Percentiles rank a stretch among this genome's conserved stretches.
Conservation (phyloP, 2,888 invertebrate species). For the Hirtodrosophila trivittata region DNA sequence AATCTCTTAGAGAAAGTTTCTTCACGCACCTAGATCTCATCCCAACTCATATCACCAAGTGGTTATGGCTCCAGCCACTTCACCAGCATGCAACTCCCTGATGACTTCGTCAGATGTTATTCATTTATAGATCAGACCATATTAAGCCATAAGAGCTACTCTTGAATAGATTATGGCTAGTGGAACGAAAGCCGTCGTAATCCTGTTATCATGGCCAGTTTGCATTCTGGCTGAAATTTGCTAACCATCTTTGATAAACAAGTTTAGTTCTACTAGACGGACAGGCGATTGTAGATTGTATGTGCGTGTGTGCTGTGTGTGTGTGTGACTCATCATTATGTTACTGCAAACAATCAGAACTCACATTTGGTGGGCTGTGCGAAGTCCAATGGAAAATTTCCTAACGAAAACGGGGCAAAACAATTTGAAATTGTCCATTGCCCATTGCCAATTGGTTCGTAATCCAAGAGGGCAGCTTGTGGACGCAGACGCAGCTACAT, state of each 20-base stretch:
- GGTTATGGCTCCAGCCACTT: too few species aligned
- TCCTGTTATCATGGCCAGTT: slow-evolving; percentile 22
- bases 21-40: too few species aligned
- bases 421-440: slow-evolving; percentile 24
- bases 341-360: neutral
- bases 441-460: slow-evolving; percentile 61
- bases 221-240: slow-evolving; percentile 2
- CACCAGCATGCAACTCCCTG: too few species aligned
- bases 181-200: slow-evolving; percentile 15
- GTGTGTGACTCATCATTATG: neutral
- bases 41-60: too few species aligned
- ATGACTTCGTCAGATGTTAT: too few species aligned
- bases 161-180: too few species aligned
- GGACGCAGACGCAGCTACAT: neutral
- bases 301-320: slow-evolving; percentile 12
- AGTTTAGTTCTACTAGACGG: slow-evolving; percentile 3
- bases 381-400: too few species aligned
- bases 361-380: too few species aligned
- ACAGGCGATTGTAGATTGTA: neutral
- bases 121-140: too few species aligned
- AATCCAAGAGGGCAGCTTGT: slow-evolving; percentile 59
- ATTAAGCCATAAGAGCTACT: too few species aligned
- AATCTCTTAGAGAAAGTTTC: neutral
- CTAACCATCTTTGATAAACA: slow-evolving; percentile 19
- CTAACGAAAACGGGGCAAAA: slow-evolving; percentile 14